Base-by-base conservation (phyloP, 2,797 vertebrate genomes). In the Stomatorhinus walkeri region DNA sequence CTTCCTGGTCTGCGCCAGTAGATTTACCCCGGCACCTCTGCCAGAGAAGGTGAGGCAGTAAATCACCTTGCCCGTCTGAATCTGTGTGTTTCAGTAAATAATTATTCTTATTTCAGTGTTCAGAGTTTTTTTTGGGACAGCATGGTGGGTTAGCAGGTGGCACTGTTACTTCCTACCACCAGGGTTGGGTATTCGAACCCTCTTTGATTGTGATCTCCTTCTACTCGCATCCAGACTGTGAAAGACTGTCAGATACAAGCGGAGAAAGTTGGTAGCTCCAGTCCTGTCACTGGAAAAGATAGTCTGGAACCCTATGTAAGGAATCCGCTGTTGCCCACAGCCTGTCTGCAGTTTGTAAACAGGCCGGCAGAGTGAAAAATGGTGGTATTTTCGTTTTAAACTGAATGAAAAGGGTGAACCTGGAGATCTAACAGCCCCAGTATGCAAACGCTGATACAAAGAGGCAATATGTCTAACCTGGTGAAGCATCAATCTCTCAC, bases 1-100 rank as follows among this genome's bases (percentile, higher is more conserved):
- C 40, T 99, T 98, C 92, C 94, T 98, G 48, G 93, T 97, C 81
- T 98, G 96, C 89, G 97, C 97, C 76, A 89, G 91, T 22, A 96
- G 96, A 85, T 98, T 98, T 93, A 46, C 91, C 0, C 97, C 97
- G 1, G 90, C 96, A 0, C 93, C 95, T 3, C 4, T 92, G 24
- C 92, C 93, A 0, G 94, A 95, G 64, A 94, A 95, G 95, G 98
- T 98, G 93, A 90, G 91, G 8, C 40, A 14, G 40, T 22, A 22
- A 46, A 40, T 16, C 3, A 51, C 16, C 6, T 28, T 51, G 8
- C 19, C 48, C 2, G 10, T 85, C 83, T 24, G 43, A 46, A 24
- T 84, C 48, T 48, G 36, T 43, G 76, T 48, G 46, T 12, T 48
- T 28, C 48, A 48, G n/a, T 48, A 84, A 51, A 32, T 48, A 9